Evolutionary conservation across 2,888 invertebrate species (phyloP).

Genomic region (Drosophila siamana): DNA sequence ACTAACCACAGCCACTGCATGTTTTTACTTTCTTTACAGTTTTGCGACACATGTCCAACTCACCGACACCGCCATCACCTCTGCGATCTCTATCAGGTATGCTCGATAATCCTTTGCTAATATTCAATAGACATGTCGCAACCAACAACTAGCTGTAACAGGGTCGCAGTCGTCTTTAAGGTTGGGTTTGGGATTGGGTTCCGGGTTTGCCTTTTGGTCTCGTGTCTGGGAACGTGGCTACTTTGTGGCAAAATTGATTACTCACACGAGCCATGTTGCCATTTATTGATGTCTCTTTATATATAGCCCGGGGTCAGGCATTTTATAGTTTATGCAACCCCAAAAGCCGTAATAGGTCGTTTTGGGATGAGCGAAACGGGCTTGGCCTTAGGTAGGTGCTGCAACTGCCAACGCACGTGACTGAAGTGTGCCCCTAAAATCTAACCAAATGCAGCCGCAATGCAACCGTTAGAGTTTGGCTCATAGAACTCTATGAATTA

Average conservation of each 20-base stretch:
- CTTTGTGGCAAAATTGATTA: constrained; percentile 79
- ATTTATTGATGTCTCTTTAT: constrained; percentile 57
- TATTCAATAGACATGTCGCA: constrained; percentile 68
- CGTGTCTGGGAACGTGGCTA: constrained; percentile 74
- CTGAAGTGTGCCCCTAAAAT: constrained; percentile 26
- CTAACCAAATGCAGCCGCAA: constrained; percentile 6
- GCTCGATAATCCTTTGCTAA: constrained; percentile 75
- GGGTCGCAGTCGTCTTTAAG: background rate
- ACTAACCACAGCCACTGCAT: constrained; percentile 23
- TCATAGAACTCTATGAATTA: background rate
- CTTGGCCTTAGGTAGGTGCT: constrained; percentile 37
- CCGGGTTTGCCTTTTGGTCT: constrained; percentile 13
- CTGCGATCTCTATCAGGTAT: constrained; percentile 84
- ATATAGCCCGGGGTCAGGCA: constrained; percentile 18
- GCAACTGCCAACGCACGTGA: constrained; percentile 32
- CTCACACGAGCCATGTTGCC: constrained; percentile 71
- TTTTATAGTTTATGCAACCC: constrained; percentile 70
- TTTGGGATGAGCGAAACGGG: constrained; percentile 1
- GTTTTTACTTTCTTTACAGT: constrained; percentile 72
- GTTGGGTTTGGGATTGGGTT: constrained; percentile 4
- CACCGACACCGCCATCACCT: constrained; percentile 84
- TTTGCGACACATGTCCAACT: constrained; percentile 84
- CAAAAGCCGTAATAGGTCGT: constrained; percentile 12
- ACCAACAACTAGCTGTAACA: constrained; percentile 11
- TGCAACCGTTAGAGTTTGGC: background rate